Base-by-base conservation (phyloP, 2,888 invertebrate species). In the Nebria brevicollis region DNA sequence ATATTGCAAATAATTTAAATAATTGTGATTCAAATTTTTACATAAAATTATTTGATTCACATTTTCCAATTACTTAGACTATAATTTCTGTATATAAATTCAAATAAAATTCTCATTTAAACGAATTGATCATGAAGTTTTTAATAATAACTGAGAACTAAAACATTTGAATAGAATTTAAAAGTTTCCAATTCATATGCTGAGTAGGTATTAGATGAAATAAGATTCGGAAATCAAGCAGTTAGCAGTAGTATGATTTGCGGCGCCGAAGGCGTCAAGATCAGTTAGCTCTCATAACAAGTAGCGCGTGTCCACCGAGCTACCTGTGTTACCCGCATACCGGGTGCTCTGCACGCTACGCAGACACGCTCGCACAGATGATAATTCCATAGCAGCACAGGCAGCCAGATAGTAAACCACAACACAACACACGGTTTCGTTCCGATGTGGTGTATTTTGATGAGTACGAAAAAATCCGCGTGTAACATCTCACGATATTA, bases 271-370 rank as follows among this genome's bases (percentile, higher is more conserved):
- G 70, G 70, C 70, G 70, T 26, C 26, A 34, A 34, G 25, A 34
- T 25, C 25, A 70, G 34, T 34, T 34, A 34, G 70, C 70, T 70
- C n/a, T 70, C n/a, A 25, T 70, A 70, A 70, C 70, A 26, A 34
- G 70, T 70, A 70, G 70, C 70, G 70, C 70, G 70, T 70, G 70
- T 70, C 70, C 70, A 26, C 20, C 26, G 25, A 4, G 70, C 70
- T 70, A 70, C 70, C 34, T 4, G 70, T 70, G 34, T 70, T 70
- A 70, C 54, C 54, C 54, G 54, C 7, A 13, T 54, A 54, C 25
- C 20, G 70, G 5, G 25, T 34, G 25, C 13, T 11, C 34, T 70
- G 70, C 70, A 70, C 70, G 70, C 70, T 34, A 70, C 26, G 34
- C 70, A 20, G 70, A 25, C 25, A 25, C 26, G 26, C 70, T 11